Evolutionary conservation across 2,888 invertebrate genomes (phyloP).

Genomic region (Allacma fusca): DNA sequence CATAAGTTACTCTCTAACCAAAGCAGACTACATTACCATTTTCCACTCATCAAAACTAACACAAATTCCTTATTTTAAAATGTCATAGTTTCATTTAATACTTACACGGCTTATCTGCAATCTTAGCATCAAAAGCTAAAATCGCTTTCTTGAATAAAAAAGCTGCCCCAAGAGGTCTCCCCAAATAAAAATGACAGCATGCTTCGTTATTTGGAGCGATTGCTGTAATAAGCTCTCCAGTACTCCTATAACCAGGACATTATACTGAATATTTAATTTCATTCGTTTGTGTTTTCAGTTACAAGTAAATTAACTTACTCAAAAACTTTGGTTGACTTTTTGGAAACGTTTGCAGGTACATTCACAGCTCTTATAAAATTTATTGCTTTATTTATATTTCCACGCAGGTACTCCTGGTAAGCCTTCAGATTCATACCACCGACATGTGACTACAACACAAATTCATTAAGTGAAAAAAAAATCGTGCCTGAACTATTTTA

Average conservation of each 20-base stretch:
- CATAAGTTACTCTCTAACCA: neutral
- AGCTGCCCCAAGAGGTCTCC: slow-evolving; percentile 80
- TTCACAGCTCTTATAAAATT: slow-evolving; percentile 66
- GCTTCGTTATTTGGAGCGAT: slow-evolving; percentile 84
- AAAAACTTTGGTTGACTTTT: slow-evolving; percentile 33
- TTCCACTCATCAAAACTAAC: too few species aligned
- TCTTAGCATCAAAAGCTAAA: slow-evolving; percentile 72
- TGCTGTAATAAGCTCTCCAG: slow-evolving; percentile 71
- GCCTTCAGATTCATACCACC: slow-evolving; percentile 71
- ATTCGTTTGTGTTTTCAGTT: too few species aligned
- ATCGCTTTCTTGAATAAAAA: slow-evolving; percentile 82
- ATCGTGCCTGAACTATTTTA: too few species aligned
- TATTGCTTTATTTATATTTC: slow-evolving; percentile 72
- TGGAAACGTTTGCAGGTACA: slow-evolving; percentile 23
- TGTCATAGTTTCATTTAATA: too few species aligned
- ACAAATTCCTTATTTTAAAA: too few species aligned
- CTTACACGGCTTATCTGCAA: neutral
- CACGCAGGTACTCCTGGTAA: slow-evolving; percentile 72
- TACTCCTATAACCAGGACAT: slow-evolving; percentile 65
- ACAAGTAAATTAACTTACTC: too few species aligned
- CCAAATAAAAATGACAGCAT: slow-evolving; percentile 80
- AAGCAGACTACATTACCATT: neutral
- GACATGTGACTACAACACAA: slow-evolving; percentile 48
- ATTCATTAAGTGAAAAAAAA: neutral
- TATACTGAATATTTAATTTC: slow-evolving; percentile 25